Base-by-base conservation (phyloP, 2,888 invertebrate genomes). In the Dynastes hyllus region DNA sequence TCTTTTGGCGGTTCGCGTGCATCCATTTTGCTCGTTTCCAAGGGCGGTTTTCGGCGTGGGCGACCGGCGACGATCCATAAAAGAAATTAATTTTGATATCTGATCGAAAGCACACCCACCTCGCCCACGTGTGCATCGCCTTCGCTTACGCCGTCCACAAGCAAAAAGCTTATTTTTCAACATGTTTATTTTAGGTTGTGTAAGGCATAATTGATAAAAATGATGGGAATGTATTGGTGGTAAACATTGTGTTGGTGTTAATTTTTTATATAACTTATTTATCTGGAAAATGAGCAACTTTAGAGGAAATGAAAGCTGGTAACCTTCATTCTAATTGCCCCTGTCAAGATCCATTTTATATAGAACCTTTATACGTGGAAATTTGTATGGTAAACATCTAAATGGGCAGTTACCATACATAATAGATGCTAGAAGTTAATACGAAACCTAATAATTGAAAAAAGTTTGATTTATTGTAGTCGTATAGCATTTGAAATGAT, bases 71-170 rank as follows among this genome's bases (percentile, higher is more conserved):
- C 53, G 11, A 22, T 8, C n/a, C 58, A 22, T 45, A 73, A 63
- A 71, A 70, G 63, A 71, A 78, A 61, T 78, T 78, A 78, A 78
- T 78, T 78, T 58, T 16, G 37, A 77, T 77, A 77, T 78, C 73
- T 61, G 73, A 73, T 73, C 40, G 45, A 45, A 58, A 58, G 40
- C 45, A 73, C 73, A 58, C 73, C 73, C 58, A 69, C 29, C 22
- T 22, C 51, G 51, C 51, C 69, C 27, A 73, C 73, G 50, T 63
- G 32, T 63, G 32, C 11, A 63, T 67, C 67, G 67, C 45, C 40
- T 9, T 6, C 58, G 73, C 55, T 22, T 9, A 8, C 3, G 27
- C 4, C 27, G 13, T 51, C 29, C 27, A 29, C 51, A 69, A 27
- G 27, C 51, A 51, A 50, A 8, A 22, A 51, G 29, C 13, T 69